A percentile compares a stretch with the other conserved stretches of the same genome.
phyloP scores from a whole-genome alignment of 2,888 invertebrate species.

The Unio delphinus region DNA sequence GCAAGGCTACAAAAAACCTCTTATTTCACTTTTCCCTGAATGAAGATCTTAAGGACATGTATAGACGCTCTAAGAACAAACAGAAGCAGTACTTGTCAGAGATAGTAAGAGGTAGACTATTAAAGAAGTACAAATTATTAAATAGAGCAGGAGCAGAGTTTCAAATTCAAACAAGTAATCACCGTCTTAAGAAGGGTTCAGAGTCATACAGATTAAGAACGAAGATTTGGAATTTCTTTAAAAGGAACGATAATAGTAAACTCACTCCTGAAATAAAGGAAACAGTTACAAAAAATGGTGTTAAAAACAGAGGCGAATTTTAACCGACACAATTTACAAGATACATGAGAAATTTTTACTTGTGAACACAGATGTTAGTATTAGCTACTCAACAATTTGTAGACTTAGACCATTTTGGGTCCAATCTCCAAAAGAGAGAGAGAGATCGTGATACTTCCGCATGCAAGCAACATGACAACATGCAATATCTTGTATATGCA shows the following conservation, averaged over 20 bases:
- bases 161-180: background rate
- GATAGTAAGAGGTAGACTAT: too few species aligned
- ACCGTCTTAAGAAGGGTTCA: background rate
- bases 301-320: slow-evolving; percentile 10
- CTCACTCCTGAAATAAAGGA: slow-evolving; percentile 6
- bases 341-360: slow-evolving; percentile 5
- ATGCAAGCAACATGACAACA: too few species aligned
- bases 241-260: slow-evolving; percentile 10
- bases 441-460: too few species aligned
- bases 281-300: slow-evolving; percentile 4
- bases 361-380: background rate
- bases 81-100: background rate
- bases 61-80: slow-evolving; percentile 3
- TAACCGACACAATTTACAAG: slow-evolving; percentile 9
- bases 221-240: slow-evolving; percentile 5
- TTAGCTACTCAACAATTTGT: slow-evolving; percentile 9
- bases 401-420: background rate
- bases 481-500: too few species aligned
- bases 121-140: too few species aligned
- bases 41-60: slow-evolving; percentile 4
- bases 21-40: slow-evolving; percentile 9
- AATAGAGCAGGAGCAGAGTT: background rate
- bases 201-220: slow-evolving; percentile 8
- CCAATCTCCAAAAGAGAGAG: too few species aligned
- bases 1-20: slow-evolving; percentile 6